A percentile compares a stretch with the other conserved stretches of the same genome.
Conservation (phyloP, 2,113 vertebrate genomes). For the Calyptomena viridis region DNA sequence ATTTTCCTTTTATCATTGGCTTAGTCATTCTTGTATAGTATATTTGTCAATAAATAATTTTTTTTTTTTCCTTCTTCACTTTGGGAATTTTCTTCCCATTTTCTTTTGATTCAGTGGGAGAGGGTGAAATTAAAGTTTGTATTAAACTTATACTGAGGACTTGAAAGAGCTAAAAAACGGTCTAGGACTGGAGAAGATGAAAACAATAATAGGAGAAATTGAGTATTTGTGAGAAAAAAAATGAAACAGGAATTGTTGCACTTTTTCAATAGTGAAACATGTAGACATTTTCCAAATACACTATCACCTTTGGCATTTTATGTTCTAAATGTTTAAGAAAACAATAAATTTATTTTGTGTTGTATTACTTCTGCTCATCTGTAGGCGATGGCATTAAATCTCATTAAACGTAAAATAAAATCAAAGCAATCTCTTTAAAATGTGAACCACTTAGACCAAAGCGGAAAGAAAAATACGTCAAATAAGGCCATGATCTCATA, state of each 20-base stretch:
- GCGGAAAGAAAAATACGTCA: background rate
- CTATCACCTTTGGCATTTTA: background rate
- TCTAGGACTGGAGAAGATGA: background rate
- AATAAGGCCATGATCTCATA: background rate
- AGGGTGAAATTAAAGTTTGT: too few species aligned
- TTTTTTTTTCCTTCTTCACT: too few species aligned
- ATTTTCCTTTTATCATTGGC: too few species aligned
- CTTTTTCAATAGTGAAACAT: background rate
- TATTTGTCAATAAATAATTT: too few species aligned
- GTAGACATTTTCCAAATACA: background rate
- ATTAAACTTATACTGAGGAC: too few species aligned
- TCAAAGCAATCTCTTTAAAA: background rate
- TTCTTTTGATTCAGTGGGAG: too few species aligned
- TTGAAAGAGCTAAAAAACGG: background rate
- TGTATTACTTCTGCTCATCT: background rate
- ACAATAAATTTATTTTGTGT: background rate
- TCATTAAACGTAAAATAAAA: conserved; percentile 14
- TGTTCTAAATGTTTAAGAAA: background rate
- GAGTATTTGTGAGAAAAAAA: background rate
- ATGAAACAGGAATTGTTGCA: background rate
- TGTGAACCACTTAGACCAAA: background rate
- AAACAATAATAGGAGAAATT: background rate
- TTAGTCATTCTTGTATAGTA: too few species aligned
- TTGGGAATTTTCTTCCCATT: too few species aligned
- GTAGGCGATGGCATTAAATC: background rate